Evolutionary conservation across 1,140 invertebrate genomes (phyloP).

Genomic region (Saccostrea cuccullata): DNA sequence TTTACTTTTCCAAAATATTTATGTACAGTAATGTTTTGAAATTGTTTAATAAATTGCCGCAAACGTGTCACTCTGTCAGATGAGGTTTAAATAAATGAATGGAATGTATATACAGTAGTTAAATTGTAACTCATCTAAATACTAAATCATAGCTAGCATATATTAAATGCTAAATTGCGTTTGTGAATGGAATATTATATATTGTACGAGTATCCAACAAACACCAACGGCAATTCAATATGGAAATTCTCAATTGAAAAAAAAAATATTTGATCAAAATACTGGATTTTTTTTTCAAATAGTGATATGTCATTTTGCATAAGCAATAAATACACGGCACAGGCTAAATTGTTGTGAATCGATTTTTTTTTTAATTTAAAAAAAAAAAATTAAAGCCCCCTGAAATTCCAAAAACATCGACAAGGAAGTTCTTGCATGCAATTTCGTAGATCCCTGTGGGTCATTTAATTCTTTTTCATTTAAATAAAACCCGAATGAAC

Average conservation of each 20-base stretch:
- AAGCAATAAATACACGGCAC: background rate
- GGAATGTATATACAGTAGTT: too few relatives aligned
- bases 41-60: too few relatives aligned
- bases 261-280: background rate
- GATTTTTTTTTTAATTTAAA: background rate
- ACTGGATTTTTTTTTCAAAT: background rate
- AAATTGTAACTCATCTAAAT: too few relatives aligned
- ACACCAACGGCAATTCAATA: background rate
- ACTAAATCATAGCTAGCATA: too few relatives aligned
- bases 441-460: background rate
- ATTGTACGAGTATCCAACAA: background rate
- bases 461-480: background rate
- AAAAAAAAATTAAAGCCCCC: background rate
- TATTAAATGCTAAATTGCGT: too few relatives aligned
- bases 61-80: too few relatives aligned
- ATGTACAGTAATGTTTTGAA: too few relatives aligned
- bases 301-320: background rate
- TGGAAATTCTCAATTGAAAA: background rate
- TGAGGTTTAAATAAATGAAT: too few relatives aligned
- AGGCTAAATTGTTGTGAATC: background rate
- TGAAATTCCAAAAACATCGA: background rate
- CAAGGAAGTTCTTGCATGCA: background rate
- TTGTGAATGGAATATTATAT: too few relatives aligned
- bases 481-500: background rate
- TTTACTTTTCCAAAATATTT: too few relatives aligned